phyloP scores from a whole-genome alignment of 1,140 invertebrate genomes.

The Papilio machaon region DNA sequence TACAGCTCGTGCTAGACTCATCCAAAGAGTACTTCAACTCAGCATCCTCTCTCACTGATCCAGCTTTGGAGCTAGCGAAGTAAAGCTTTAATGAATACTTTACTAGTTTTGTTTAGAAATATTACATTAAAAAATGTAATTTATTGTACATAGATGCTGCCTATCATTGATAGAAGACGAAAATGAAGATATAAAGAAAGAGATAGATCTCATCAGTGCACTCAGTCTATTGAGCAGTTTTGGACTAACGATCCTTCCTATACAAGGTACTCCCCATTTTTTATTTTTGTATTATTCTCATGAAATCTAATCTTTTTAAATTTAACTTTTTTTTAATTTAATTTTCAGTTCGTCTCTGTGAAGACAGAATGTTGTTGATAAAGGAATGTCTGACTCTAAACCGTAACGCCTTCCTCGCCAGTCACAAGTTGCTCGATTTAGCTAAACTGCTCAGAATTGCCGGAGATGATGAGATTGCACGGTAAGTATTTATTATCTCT shows the following conservation, averaged over 20 bases:
- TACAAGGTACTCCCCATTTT: constrained; percentile 61
- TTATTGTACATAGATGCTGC: constrained; percentile 57
- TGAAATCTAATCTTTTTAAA: neutral
- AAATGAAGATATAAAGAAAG: constrained; percentile 63
- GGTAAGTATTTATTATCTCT: constrained; percentile 46
- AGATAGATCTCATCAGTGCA: constrained; percentile 67
- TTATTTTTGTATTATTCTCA: neutral
- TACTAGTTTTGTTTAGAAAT: neutral
- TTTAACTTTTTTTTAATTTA: constrained; percentile 18
- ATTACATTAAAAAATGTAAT: neutral
- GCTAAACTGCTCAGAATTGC: constrained; percentile 66
- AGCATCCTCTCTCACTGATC: constrained; percentile 59
- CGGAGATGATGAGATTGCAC: constrained; percentile 64
- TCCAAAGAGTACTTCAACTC: constrained; percentile 72
- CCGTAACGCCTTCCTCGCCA: constrained; percentile 61
- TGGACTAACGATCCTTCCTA: constrained; percentile 61
- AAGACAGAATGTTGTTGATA: constrained; percentile 66
- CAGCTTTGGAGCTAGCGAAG: constrained; percentile 64
- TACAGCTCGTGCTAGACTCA: constrained; percentile 55
- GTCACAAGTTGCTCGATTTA: constrained; percentile 66
- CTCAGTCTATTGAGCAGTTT: constrained; percentile 62
- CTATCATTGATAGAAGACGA: constrained; percentile 65
- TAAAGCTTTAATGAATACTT: constrained; percentile 31
- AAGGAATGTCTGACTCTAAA: constrained; percentile 64
- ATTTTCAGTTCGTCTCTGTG: constrained; percentile 71